Conservation (phyloP, 2,888 invertebrate species). For the Eupithecia dodoneata region DNA sequence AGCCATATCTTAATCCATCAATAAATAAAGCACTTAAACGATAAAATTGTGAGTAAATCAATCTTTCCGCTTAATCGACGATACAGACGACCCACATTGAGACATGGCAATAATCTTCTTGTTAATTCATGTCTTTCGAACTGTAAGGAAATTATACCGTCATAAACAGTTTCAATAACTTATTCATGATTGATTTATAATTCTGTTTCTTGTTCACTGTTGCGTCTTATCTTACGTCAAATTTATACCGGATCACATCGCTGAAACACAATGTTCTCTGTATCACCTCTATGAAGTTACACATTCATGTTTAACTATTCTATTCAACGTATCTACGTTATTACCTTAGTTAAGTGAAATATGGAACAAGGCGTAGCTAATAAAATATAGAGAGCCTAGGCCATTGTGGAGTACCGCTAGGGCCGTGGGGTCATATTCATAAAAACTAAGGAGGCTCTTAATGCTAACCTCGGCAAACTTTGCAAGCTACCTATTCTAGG, state of each 20-base stretch:
- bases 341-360: neutral
- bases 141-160: slow-evolving; percentile 16
- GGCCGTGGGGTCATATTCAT: neutral
- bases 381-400: slow-evolving; percentile 6
- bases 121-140: slow-evolving; percentile 26
- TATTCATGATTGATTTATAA: slow-evolving; percentile 16
- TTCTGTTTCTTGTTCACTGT: slow-evolving; percentile 4
- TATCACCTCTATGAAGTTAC: neutral
- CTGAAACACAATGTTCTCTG: neutral
- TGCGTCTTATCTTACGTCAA: neutral
- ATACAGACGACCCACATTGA: slow-evolving; percentile 34
- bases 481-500: neutral
- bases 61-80: slow-evolving; percentile 33
- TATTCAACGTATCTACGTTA: neutral
- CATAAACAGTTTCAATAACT: neutral
- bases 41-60: slow-evolving; percentile 36
- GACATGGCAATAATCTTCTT: slow-evolving; percentile 39
- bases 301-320: neutral
- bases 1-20: neutral
- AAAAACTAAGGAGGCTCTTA: slow-evolving; percentile 19
- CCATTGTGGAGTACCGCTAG: neutral
- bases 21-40: slow-evolving; percentile 12
- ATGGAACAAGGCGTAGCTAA: neutral
- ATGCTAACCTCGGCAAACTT: slow-evolving; percentile 9
- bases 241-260: neutral